A percentile compares a stretch with the other conserved stretches of the same genome.
phyloP scores from a whole-genome alignment of 2,113 vertebrate species.

The Cyprinus carpio region DNA sequence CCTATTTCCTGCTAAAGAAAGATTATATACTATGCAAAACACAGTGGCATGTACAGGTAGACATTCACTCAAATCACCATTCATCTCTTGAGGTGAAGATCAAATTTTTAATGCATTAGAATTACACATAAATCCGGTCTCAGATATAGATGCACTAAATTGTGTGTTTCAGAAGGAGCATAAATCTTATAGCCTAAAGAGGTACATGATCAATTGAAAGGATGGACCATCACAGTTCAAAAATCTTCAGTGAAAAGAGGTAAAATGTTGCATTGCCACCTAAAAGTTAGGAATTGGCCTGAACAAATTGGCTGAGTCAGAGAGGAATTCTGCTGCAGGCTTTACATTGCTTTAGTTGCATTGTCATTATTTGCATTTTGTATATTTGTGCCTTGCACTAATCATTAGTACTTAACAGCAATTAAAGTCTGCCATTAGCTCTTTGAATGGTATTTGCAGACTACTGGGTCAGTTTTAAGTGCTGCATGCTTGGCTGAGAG shows the following conservation, averaged over 20 bases:
- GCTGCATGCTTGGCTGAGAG: conserved; percentile 28
- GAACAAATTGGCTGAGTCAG: background rate
- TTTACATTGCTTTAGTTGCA: background rate
- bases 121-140: background rate
- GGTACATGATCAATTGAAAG: background rate
- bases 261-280: background rate
- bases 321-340: background rate
- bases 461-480: background rate
- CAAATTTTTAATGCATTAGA: background rate
- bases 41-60: background rate
- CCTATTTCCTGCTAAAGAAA: background rate
- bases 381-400: background rate
- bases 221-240: background rate
- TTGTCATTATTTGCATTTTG: background rate
- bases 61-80: background rate
- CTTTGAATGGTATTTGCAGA: background rate
- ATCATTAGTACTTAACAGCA: background rate
- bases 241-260: background rate
- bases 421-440: conserved; percentile 13
- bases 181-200: background rate
- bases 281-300: background rate
- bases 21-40: background rate
- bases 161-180: background rate
- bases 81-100: background rate
- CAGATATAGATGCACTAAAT: background rate